A percentile compares a stretch with the other conserved stretches of the same genome.
These are phyloP conservation scores for Petrosia ficiformis DNA, from an alignment of 37 sponge, comb jelly and placozoan species.

Conservation along the genomic window DNA sequence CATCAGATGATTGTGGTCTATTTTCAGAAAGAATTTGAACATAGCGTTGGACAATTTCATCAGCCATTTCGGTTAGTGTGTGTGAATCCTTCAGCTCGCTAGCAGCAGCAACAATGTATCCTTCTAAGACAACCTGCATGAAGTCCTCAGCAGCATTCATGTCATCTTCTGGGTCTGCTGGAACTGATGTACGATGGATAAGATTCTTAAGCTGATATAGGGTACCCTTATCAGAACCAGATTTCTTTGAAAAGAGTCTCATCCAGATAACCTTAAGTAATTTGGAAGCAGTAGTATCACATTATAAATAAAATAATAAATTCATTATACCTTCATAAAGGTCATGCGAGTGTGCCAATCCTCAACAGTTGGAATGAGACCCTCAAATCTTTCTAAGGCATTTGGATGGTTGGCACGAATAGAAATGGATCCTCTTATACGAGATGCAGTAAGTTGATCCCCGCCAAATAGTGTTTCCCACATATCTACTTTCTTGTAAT, in stretches of 20 bases:
- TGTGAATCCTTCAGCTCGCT: neutral
- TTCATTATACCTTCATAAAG: slow-evolving; percentile 21
- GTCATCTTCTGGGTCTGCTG: slow-evolving; percentile 1
- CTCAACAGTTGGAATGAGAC: slow-evolving; percentile 11
- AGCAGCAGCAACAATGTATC: slow-evolving; percentile 22
- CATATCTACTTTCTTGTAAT: no score
- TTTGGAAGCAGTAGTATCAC: neutral
- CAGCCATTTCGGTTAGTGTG: neutral
- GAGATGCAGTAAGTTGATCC: slow-evolving; percentile 12
- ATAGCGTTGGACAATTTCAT: slow-evolving; percentile 34
- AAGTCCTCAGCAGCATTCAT: slow-evolving; percentile 13
- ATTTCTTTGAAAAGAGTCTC: neutral
- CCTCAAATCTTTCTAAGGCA: neutral
- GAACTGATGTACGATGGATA: neutral
- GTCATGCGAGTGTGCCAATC: neutral
- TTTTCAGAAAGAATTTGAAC: neutral
- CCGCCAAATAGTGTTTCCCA: slow-evolving; percentile 28
- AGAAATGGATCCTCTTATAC: neutral
- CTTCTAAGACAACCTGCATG: neutral
- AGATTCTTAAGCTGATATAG: slow-evolving; percentile 17
- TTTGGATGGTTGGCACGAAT: neutral
- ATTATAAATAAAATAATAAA: neutral
- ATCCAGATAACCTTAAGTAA: slow-evolving; percentile 28
- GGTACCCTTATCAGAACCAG: slow-evolving; percentile 24
- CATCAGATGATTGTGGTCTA: neutral